Evolutionary conservation across 2,888 invertebrate genomes (phyloP), one percentile per base, ranked within the genome.

Genomic region (Netelia inedita): DNA sequence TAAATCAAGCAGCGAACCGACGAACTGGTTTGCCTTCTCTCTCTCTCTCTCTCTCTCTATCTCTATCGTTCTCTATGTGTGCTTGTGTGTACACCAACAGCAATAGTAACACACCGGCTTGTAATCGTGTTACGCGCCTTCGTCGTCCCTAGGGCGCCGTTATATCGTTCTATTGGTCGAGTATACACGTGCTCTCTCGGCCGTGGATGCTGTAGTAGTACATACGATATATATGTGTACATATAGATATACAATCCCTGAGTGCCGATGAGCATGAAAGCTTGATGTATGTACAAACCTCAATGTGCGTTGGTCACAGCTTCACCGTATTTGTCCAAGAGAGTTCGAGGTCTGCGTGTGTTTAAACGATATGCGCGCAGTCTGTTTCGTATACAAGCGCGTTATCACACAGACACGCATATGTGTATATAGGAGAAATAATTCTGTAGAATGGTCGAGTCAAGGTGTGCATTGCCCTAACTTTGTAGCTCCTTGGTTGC

Each of bases 1-100:
- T 93, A 93, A 93, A 93, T 93, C 93, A 93, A 92, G 90, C 89
- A 87, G 88, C 85, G 89, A 90, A 88, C 86, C 87, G 83, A 87
- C 88, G 87, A 84, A 86, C 88, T 88, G 83, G 82, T 88, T 89
- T 87, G 74, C 86, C 75, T 85, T 87, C 84, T 10, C 46, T 46
- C 46, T 46, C 46, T 46, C 46, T 46, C 46, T 46, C 46, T 46
- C 46, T 46, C 11, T 43, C 43, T 43, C 43, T n/a, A n/a, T 43
- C 11, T 43, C 43, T 43, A 43, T 43, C 6, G 10, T 11, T 46
- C 46, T 11, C 46, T 46, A 10, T 46, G 2, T 46, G 11, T 46
- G 11, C 11, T 14, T 46, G 19, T 57, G 21, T 19, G 9, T 19
- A 35, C 57, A 57, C 9, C 57, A 57, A 9, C 57, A 19, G 65